Base-by-base conservation (phyloP, 2,888 invertebrate species). In the Rhagophthalmus giganteus region DNA sequence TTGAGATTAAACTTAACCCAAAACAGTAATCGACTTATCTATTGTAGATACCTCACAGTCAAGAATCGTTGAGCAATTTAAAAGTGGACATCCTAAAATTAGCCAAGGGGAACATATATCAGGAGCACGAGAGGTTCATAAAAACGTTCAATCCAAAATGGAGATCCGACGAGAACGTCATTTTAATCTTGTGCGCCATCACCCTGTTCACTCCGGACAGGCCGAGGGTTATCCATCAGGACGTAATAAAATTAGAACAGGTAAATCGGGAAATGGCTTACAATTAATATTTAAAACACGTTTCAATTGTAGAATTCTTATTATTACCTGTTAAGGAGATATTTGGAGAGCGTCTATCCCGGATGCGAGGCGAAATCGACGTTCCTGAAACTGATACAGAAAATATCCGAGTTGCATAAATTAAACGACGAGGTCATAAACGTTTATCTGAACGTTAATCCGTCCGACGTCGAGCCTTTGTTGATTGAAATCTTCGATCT, bases 401-500 rank as follows among this genome's bases (percentile, higher is more conserved):
- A 94, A 78, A 88, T 96, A 63, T 84, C 89, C 14, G 95, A 96
- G 69, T 82, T 97, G 12, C 87, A 92, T 60, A 86, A 86, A 66
- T 78, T 96, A 40, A 92, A 94, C 52, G 93, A 94, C 63, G 90
- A 91, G 64, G 87, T 95, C n/a, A 90, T 95, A 5, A 87, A 88
- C 26, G 91, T 95, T 2, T 92, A 94, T 73, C 79, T 96, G 14
- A 91, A 95, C 74, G 91, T 94, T 1, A 94, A 96, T 78, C 94
- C 96, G 16, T 81, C 86, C 51, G 85, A 88, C 69, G 90, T 97
- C 31, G 95, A 95, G 66, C 97, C 96, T 0, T 78, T 97, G 25
- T 79, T 97, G 32, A 88, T 95, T 72, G 96, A 97, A 80, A 94
- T 97, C 69, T 94, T 97, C 66, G 95, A 96, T 78, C 79, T 96